A percentile compares a stretch with the other conserved stretches of the same genome.
Evolutionary conservation across 1,140 invertebrate genomes (phyloP).

Genomic region (Rhagoletis pomonella): DNA sequence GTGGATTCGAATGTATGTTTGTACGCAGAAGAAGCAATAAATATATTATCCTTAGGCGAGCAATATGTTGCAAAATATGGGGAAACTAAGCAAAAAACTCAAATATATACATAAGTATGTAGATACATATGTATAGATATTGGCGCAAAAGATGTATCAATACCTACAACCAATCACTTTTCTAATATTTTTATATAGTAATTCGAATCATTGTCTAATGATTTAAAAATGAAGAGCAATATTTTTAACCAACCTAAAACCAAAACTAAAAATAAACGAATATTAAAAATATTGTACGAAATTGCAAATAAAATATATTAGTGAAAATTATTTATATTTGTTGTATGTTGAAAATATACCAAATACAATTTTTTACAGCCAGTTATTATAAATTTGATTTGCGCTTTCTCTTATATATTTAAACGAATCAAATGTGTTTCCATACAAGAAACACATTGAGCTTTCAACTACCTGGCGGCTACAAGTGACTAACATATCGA

Average conservation of each 20-base stretch:
- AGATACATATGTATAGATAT: neutral
- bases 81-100: no score
- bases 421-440: no score
- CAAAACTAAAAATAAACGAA: neutral
- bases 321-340: constrained; percentile 6
- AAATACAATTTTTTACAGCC: no score
- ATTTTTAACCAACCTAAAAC: constrained; percentile 11
- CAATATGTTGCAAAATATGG: neutral
- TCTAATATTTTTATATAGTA: neutral
- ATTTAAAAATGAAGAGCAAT: neutral
- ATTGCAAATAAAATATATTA: constrained; percentile 25
- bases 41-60: neutral
- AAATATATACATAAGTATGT: no score
- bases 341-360: no score
- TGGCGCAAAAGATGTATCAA: neutral
- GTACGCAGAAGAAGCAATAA: neutral
- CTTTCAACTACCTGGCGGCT: neutral
- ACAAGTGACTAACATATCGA: constrained; percentile 45
- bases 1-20: neutral
- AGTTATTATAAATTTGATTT: no score
- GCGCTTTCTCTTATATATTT: no score
- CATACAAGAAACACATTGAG: neutral
- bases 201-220: neutral
- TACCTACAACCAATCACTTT: neutral
- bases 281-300: neutral